Evolutionary conservation across 2,113 vertebrate species (phyloP).

Genomic region (Poecilia latipinna): DNA sequence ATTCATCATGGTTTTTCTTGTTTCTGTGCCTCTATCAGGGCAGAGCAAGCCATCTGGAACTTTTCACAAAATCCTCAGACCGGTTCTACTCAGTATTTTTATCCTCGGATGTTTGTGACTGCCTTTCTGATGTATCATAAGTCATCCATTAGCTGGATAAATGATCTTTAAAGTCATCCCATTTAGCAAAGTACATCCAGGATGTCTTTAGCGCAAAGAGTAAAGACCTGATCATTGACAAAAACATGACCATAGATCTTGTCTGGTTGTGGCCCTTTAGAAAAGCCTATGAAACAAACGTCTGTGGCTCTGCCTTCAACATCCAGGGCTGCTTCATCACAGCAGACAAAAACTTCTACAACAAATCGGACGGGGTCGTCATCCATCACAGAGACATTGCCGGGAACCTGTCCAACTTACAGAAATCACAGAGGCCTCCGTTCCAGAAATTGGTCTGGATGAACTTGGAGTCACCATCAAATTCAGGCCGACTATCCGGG

Average conservation of each 20-base stretch:
- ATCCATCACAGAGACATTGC: slow-evolving; percentile 95
- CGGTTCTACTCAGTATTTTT: slow-evolving; percentile 90
- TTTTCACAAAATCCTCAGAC: slow-evolving; percentile 92
- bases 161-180: slow-evolving; percentile 89
- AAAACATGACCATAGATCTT: slow-evolving; percentile 91
- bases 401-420: slow-evolving; percentile 92
- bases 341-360: slow-evolving; percentile 91
- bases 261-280: slow-evolving; percentile 98
- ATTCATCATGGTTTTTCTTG: slow-evolving; percentile 16
- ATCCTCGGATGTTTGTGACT: slow-evolving; percentile 92
- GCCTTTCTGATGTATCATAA: slow-evolving; percentile 96
- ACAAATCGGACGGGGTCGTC: slow-evolving; percentile 91
- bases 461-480: slow-evolving; percentile 96
- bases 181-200: slow-evolving; percentile 84
- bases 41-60: slow-evolving; percentile 95
- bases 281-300: slow-evolving; percentile 88
- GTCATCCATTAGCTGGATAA: slow-evolving; percentile 92
- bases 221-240: slow-evolving; percentile 53
- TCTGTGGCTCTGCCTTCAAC: slow-evolving; percentile 91
- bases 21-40: slow-evolving; percentile 75
- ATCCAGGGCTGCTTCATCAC: slow-evolving; percentile 93
- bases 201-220: slow-evolving; percentile 85
- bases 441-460: slow-evolving; percentile 99
- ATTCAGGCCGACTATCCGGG: slow-evolving; percentile 90
- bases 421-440: slow-evolving; percentile 86